Evolutionary conservation across 2,797 vertebrate genomes (phyloP).

Genomic region (Podargus strigoides): DNA sequence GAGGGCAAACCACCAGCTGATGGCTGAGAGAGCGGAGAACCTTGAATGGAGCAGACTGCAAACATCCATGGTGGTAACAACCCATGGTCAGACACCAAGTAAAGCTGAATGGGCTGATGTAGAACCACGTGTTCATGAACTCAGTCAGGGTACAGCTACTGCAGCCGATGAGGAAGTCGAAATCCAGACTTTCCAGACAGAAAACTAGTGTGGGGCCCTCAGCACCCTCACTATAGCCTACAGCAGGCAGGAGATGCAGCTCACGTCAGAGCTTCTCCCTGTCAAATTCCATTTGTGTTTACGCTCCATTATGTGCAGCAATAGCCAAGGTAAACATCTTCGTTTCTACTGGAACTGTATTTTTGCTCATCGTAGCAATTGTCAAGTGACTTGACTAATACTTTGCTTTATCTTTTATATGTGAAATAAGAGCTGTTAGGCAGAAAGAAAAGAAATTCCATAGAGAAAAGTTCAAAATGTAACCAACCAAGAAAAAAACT

Average conservation of each 20-base stretch:
- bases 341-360: neutral
- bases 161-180: accelerated
- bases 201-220: neutral
- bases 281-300: neutral
- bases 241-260: accelerated
- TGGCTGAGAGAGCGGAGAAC: neutral
- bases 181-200: neutral
- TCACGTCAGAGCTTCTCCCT: neutral
- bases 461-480: neutral
- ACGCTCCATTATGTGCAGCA: neutral
- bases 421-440: neutral
- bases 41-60: neutral
- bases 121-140: too few relatives aligned
- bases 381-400: neutral
- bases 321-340: neutral
- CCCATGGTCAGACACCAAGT: accelerated
- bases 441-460: neutral
- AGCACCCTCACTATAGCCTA: neutral
- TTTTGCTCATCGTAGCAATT: neutral
- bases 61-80: neutral
- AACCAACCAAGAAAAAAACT: neutral
- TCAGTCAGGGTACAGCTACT: too few relatives aligned
- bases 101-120: neutral
- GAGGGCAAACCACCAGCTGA: neutral
- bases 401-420: neutral